Evolutionary conservation across 2,113 vertebrate genomes (phyloP).

Genomic region (Patagioenas fasciata): DNA sequence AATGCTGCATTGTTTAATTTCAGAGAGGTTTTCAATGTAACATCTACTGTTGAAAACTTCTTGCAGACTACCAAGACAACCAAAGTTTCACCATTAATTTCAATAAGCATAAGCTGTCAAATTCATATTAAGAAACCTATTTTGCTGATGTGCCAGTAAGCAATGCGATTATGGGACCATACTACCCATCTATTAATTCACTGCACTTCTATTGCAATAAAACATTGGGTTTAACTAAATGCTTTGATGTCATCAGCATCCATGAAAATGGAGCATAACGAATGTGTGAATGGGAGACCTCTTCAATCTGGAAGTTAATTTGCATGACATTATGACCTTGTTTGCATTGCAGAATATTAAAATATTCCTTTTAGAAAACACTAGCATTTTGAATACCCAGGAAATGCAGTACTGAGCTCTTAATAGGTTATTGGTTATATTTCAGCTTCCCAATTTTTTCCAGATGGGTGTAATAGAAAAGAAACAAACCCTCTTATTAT

Average conservation of each 20-base stretch:
- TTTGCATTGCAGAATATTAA: constrained; percentile 64
- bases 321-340: constrained; percentile 65
- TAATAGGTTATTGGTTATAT: constrained; percentile 1
- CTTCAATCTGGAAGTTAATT: constrained; percentile 57
- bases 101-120: neutral
- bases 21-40: neutral
- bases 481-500: neutral
- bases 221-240: constrained; percentile 11
- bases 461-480: neutral
- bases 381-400: constrained; percentile 22
- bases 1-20: neutral
- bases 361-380: constrained; percentile 38
- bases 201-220: neutral
- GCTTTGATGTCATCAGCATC: constrained; percentile 55
- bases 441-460: constrained; percentile 11
- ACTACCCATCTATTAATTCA: constrained; percentile 4
- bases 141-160: neutral
- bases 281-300: constrained; percentile 52
- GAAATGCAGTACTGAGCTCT: constrained; percentile 19
- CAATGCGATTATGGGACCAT: neutral
- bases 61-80: neutral
- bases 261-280: constrained; percentile 42
- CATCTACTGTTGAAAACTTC: neutral
- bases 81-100: constrained; percentile 2
- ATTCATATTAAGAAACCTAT: neutral